phyloP scores from a whole-genome alignment of 1,140 invertebrate species.

The Drosophila funebris region DNA sequence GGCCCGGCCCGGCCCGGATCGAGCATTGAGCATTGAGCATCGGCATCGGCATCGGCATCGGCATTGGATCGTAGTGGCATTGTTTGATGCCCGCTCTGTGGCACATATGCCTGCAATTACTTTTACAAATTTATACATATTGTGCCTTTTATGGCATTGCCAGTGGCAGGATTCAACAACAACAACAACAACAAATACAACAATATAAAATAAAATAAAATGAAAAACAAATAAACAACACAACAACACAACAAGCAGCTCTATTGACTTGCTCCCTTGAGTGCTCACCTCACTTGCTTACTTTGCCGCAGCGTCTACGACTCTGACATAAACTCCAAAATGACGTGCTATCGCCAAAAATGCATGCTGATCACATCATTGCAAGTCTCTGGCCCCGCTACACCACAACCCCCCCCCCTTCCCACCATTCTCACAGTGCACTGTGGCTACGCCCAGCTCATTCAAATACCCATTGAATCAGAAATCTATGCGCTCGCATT shows the following conservation, averaged over 20 bases:
- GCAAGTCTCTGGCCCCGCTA: neutral
- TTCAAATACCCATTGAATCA: slow-evolving; percentile 76
- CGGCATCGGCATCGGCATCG: neutral
- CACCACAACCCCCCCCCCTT: too few species aligned
- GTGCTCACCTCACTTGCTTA: slow-evolving; percentile 27
- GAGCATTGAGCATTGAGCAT: neutral
- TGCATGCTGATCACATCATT: slow-evolving; percentile 71
- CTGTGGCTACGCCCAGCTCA: slow-evolving; percentile 44
- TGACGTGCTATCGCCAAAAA: slow-evolving; percentile 79
- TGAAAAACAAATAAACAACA: neutral
- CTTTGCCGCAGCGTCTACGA: neutral
- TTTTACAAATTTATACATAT: slow-evolving; percentile 84
- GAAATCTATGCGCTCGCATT: slow-evolving; percentile 73
- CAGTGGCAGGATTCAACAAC: slow-evolving; percentile 58
- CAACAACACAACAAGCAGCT: slow-evolving; percentile 27
- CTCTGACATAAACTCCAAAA: slow-evolving; percentile 75
- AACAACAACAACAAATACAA: too few species aligned
- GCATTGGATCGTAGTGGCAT: slow-evolving; percentile 33
- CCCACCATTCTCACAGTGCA: neutral
- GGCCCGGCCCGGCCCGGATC: slow-evolving; percentile 6
- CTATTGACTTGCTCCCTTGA: slow-evolving; percentile 44
- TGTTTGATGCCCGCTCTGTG: slow-evolving; percentile 55
- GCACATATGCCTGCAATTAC: slow-evolving; percentile 78
- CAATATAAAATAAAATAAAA: too few species aligned
- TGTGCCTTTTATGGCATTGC: slow-evolving; percentile 78